Evolutionary conservation across 1,140 invertebrate species (phyloP).

Genomic region (Zaprionus davidi): DNA sequence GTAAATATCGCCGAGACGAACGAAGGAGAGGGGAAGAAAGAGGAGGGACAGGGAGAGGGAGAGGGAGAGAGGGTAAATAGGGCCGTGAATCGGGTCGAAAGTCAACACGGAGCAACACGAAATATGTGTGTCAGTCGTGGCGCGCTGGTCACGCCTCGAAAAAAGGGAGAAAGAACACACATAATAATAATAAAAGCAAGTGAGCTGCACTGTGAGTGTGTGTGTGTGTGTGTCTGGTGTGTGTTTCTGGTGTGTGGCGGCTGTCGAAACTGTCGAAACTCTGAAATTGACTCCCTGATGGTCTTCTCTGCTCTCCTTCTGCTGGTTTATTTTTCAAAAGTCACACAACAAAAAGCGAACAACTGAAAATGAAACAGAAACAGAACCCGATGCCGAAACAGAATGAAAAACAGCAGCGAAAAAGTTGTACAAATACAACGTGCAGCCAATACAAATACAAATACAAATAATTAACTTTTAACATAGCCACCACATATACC

Average conservation of each 20-base stretch:
- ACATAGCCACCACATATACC: constrained; percentile 33
- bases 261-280: constrained; percentile 47
- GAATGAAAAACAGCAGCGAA: constrained; percentile 38
- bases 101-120: constrained; percentile 32
- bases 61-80: not conserved
- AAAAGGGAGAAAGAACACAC: constrained; percentile 9
- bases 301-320: constrained; percentile 25
- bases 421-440: constrained; percentile 78
- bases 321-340: constrained; percentile 45
- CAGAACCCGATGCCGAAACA: not conserved
- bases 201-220: not conserved
- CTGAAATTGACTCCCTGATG: constrained; percentile 48
- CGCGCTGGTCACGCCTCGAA: constrained; percentile 17
- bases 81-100: constrained; percentile 32
- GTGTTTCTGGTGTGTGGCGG: not conserved
- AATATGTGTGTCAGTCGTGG: constrained; percentile 20
- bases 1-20: constrained; percentile 25
- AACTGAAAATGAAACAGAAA: constrained; percentile 21
- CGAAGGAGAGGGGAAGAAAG: not conserved
- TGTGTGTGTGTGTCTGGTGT: not conserved
- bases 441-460: constrained; percentile 76
- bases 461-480: constrained; percentile 81
- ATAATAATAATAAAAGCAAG: constrained; percentile 25
- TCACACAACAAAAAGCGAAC: constrained; percentile 57
- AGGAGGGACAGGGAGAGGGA: not conserved